These are phyloP conservation scores for Lasioglossum morio DNA, from an alignment of 2,888 invertebrate species.

Conservation along the genomic window DNA sequence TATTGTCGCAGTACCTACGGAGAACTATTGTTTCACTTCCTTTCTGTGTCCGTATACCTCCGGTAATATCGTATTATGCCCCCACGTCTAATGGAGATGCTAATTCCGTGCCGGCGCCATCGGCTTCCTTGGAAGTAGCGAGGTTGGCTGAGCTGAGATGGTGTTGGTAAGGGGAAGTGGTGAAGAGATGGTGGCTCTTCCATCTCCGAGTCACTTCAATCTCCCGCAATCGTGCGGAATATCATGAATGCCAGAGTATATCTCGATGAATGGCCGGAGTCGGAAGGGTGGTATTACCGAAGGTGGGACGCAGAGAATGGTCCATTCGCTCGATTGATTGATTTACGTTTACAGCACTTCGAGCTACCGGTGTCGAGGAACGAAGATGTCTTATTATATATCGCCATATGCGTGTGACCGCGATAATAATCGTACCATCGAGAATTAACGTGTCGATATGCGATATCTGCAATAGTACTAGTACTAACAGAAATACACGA, in stretches of 20 bases:
- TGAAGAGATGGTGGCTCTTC: constrained; percentile 63
- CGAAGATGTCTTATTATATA: constrained; percentile 55
- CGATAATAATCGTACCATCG: not conserved
- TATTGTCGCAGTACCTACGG: constrained; percentile 47
- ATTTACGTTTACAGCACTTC: constrained; percentile 66
- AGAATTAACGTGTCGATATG: not conserved
- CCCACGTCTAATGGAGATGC: constrained; percentile 81
- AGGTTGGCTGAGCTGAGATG: constrained; percentile 55
- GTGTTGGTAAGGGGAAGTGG: constrained; percentile 50
- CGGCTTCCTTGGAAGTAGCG: constrained; percentile 68
- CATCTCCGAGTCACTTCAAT: constrained; percentile 75
- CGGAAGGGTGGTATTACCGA: constrained; percentile 70
- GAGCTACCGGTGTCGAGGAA: constrained; percentile 22
- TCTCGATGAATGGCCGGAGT: constrained; percentile 76
- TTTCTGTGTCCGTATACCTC: constrained; percentile 66
- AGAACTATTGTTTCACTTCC: constrained; percentile 75
- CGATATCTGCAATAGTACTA: not conserved
- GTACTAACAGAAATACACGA: not conserved
- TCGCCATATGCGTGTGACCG: constrained; percentile 11
- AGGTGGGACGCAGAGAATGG: constrained; percentile 64
- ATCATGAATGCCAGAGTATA: constrained; percentile 80
- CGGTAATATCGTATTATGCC: constrained; percentile 80
- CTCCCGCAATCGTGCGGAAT: constrained; percentile 79
- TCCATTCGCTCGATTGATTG: constrained; percentile 71
- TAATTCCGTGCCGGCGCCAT: constrained; percentile 77